A percentile compares a stretch with the other conserved stretches of the same genome.
Evolutionary conservation across 1,140 invertebrate genomes (phyloP).

Genomic region (Eupeodes corollae): DNA sequence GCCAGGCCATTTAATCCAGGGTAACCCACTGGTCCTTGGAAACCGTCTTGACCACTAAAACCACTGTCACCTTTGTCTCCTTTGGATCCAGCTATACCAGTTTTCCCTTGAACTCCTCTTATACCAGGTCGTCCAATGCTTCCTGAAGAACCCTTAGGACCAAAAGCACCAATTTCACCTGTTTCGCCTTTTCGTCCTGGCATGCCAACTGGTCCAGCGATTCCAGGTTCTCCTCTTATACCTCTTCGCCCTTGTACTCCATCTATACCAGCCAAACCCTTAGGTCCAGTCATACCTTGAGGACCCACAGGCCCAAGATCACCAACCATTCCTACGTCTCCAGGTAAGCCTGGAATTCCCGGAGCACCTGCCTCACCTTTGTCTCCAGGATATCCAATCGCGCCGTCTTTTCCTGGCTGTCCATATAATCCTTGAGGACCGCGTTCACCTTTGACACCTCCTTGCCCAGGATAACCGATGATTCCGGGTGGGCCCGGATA

Average conservation of each 20-base stretch:
- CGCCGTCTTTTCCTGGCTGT: conserved; percentile 43
- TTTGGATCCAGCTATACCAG: conserved; percentile 38
- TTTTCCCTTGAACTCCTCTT: conserved; percentile 39
- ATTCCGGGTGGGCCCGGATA: conserved; percentile 56
- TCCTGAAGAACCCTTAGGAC: conserved; percentile 42
- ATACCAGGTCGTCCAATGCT: conserved; percentile 42
- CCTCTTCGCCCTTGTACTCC: conserved; percentile 42
- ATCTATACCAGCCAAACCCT: conserved; percentile 50
- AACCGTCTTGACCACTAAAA: conserved; percentile 44
- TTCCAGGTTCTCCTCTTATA: conserved; percentile 40
- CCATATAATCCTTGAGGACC: conserved; percentile 54
- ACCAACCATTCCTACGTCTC: conserved; percentile 57
- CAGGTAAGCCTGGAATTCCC: conserved; percentile 59
- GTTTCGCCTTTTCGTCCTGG: conserved; percentile 32
- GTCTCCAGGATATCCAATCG: conserved; percentile 45
- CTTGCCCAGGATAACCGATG: conserved; percentile 40
- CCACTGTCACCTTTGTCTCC: conserved; percentile 45
- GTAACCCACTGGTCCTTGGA: conserved; percentile 42
- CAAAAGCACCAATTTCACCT: conserved; percentile 26
- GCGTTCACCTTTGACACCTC: conserved; percentile 48
- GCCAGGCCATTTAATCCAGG: conserved; percentile 31
- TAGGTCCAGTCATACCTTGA: conserved; percentile 47
- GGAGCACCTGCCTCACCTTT: conserved; percentile 53
- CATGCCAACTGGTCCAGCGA: conserved; percentile 29
- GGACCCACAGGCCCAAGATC: conserved; percentile 48